These are phyloP conservation scores for Zelleria hepariella DNA, from an alignment of 2,888 invertebrate genomes.

Conservation along the genomic window DNA sequence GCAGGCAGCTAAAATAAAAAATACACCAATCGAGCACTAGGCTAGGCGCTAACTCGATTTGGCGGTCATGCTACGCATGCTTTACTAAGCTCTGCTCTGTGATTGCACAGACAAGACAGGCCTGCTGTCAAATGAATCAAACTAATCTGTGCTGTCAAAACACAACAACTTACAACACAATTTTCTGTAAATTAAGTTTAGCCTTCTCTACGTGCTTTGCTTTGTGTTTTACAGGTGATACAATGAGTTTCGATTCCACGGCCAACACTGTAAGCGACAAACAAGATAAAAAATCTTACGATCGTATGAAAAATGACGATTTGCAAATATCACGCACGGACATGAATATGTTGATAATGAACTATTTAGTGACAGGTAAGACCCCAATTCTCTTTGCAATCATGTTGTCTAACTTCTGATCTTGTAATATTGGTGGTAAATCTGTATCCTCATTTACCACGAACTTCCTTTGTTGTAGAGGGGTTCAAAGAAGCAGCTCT, in stretches of 20 bases:
- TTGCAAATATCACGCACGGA: slow-evolving; percentile 89
- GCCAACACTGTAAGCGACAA: slow-evolving; percentile 46
- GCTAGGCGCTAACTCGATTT: no score
- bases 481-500: slow-evolving; percentile 97
- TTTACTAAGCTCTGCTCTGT: no score
- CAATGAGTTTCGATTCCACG: slow-evolving; percentile 55
- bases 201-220: not conserved
- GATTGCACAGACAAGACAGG: no score
- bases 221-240: not conserved
- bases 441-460: no score
- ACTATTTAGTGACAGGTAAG: slow-evolving; percentile 96
- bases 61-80: no score
- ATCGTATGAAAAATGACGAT: slow-evolving; percentile 80
- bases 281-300: slow-evolving; percentile 73
- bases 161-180: not conserved
- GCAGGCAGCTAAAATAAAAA: no score
- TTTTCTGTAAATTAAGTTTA: not conserved
- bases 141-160: no score
- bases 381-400: not conserved
- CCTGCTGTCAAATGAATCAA: no score
- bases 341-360: slow-evolving; percentile 98
- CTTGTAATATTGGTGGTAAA: no score
- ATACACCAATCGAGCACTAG: no score
- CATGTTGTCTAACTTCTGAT: not conserved
- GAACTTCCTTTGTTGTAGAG: slow-evolving; percentile 69